Percentiles rank a stretch among this genome's conserved stretches.
phyloP scores from a whole-genome alignment of 2,888 invertebrate species.

The Megamerina dolium region DNA sequence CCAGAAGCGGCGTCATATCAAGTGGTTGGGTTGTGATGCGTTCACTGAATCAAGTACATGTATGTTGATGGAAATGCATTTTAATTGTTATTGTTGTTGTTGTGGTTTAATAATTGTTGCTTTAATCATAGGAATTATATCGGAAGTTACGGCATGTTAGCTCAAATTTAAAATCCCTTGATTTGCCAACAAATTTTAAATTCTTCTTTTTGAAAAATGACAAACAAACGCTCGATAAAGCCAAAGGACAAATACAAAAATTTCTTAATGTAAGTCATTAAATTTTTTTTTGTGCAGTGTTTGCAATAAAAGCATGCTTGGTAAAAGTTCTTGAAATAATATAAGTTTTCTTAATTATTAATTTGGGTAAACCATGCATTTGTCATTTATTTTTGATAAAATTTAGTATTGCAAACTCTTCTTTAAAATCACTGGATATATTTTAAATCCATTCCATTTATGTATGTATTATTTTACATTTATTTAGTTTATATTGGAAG shows the following conservation, averaged over 20 bases:
- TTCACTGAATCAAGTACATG: constrained; percentile 59
- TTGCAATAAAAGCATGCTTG: too few species aligned
- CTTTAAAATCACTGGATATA: not conserved
- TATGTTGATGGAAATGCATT: constrained; percentile 29
- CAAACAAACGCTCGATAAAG: constrained; percentile 72
- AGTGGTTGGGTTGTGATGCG: constrained; percentile 64
- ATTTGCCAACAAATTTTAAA: constrained; percentile 77
- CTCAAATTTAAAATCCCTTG: constrained; percentile 72
- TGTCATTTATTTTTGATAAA: not conserved
- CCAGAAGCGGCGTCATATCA: constrained; percentile 53
- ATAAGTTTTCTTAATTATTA: too few species aligned
- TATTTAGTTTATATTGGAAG: constrained; percentile 81
- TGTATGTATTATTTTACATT: too few species aligned
- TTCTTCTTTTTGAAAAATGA: constrained; percentile 79
- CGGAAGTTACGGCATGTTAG: constrained; percentile 77
- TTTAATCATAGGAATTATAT: constrained; percentile 75
- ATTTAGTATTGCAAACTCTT: not conserved
- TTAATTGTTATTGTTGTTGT: not conserved
- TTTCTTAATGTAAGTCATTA: constrained; percentile 69
- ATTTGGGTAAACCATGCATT: too few species aligned
- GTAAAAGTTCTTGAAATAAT: too few species aligned
- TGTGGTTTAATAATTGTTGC: not conserved
- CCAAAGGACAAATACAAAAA: constrained; percentile 75
- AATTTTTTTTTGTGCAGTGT: too few species aligned
- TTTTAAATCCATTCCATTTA: not conserved